Evolutionary conservation across 2,113 vertebrate species (phyloP).

Genomic region (Melanocharis versteri): DNA sequence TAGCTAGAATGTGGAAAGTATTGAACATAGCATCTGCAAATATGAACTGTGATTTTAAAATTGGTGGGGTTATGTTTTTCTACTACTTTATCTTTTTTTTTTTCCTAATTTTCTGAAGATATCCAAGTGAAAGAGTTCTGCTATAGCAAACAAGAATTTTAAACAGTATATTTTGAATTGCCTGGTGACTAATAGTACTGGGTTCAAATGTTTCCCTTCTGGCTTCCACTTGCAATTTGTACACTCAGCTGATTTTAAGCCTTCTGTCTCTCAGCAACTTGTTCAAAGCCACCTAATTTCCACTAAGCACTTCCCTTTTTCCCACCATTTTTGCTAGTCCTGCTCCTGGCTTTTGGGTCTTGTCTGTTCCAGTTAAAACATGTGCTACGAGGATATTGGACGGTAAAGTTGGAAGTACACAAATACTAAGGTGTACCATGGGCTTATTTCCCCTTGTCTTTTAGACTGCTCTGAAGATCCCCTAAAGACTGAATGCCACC

Average conservation of each 20-base stretch:
- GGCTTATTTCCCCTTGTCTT: not conserved
- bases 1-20: not conserved
- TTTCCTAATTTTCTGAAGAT: not conserved
- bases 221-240: not conserved
- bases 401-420: not conserved
- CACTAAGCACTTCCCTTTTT: not conserved
- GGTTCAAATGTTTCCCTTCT: not conserved
- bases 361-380: not conserved
- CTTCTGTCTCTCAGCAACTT: not conserved
- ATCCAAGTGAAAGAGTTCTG: not conserved
- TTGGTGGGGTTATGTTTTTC: not conserved
- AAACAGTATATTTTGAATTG: not conserved
- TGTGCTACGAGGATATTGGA: not conserved
- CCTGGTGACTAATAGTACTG: not conserved
- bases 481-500: not conserved
- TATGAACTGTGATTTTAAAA: not conserved
- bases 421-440: not conserved
- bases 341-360: not conserved
- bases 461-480: not conserved
- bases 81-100: not conserved
- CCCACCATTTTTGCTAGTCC: not conserved
- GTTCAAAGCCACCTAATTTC: not conserved
- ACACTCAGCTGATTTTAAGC: not conserved
- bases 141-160: not conserved
- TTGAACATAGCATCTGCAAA: not conserved